Conservation (phyloP, 2,797 vertebrate species). For the Lagodon rhomboides region DNA sequence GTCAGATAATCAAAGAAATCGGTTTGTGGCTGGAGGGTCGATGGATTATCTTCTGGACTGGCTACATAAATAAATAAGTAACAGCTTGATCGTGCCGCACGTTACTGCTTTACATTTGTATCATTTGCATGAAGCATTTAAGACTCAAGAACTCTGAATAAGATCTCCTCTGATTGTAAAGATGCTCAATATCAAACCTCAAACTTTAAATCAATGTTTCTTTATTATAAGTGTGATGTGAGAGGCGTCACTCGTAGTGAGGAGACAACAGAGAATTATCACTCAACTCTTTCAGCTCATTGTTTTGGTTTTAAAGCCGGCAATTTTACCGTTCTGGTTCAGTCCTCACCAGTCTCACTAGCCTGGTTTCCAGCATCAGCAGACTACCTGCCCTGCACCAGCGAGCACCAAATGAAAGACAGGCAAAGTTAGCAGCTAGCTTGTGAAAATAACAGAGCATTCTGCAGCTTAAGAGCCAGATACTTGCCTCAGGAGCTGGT, state of each 20-base stretch:
- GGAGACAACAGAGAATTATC: neutral
- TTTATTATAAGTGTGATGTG: neutral
- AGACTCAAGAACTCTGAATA: neutral
- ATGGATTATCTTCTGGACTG: conserved; percentile 16
- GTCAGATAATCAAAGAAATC: conserved; percentile 29
- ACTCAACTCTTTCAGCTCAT: neutral
- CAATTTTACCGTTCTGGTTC: neutral
- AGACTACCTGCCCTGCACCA: neutral
- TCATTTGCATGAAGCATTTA: neutral
- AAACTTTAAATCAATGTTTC: neutral
- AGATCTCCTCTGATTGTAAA: neutral
- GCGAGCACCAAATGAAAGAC: neutral
- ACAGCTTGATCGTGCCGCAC: neutral
- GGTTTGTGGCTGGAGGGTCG: conserved; percentile 16
- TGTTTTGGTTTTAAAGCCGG: neutral
- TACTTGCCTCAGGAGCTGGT: neutral
- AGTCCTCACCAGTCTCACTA: neutral
- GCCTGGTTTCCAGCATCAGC: neutral
- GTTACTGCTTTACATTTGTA: conserved; percentile 1
- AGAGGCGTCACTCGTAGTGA: neutral
- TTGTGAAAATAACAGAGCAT: neutral
- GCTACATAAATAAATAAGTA: conserved; percentile 9
- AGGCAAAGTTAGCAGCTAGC: neutral
- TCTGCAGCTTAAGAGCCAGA: neutral
- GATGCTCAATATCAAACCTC: neutral